Conservation (phyloP, 2,797 vertebrate genomes). For the Cyclopterus lumpus region DNA sequence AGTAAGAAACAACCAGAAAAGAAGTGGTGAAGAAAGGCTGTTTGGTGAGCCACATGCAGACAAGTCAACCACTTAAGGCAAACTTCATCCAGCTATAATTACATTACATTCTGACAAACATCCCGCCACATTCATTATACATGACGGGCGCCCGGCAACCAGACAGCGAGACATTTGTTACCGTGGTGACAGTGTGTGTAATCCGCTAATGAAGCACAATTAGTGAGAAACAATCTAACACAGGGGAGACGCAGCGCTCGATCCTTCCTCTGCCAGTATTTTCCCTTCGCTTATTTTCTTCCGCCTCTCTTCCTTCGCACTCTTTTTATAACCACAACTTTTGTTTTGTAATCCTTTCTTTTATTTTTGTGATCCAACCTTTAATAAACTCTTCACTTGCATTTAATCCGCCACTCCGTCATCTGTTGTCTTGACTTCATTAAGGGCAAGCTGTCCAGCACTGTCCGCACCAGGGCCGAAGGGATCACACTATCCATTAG, state of each 20-base stretch:
- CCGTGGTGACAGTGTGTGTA: conserved; percentile 83
- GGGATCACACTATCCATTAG: conserved; percentile 74
- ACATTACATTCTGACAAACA: conserved; percentile 83
- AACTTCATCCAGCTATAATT: conserved; percentile 84
- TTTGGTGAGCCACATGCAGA: conserved; percentile 67
- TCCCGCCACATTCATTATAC: conserved; percentile 84
- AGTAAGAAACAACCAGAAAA: background rate
- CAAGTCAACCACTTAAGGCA: conserved; percentile 83
- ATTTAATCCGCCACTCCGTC: conserved; percentile 67
- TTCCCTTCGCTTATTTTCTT: conserved; percentile 22
- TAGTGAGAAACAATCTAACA: conserved; percentile 84
- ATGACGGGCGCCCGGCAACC: conserved; percentile 74
- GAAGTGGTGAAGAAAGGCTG: conserved; percentile 35
- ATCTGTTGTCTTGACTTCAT: conserved; percentile 71
- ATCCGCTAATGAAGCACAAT: conserved; percentile 84
- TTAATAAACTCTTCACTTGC: conserved; percentile 70
- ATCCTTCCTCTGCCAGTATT: conserved; percentile 63
- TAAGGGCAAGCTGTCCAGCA: conserved; percentile 69
- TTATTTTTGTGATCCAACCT: conserved; percentile 57
- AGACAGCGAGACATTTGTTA: conserved; percentile 81
- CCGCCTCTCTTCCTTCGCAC: conserved; percentile 18
- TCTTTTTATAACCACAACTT: conserved; percentile 37
- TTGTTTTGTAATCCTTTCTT: conserved; percentile 19
- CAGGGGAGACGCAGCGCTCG: conserved; percentile 61
- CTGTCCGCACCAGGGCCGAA: conserved; percentile 62